Base-by-base conservation (phyloP, 2,888 invertebrate genomes). In the Monoplex corrugatus region DNA sequence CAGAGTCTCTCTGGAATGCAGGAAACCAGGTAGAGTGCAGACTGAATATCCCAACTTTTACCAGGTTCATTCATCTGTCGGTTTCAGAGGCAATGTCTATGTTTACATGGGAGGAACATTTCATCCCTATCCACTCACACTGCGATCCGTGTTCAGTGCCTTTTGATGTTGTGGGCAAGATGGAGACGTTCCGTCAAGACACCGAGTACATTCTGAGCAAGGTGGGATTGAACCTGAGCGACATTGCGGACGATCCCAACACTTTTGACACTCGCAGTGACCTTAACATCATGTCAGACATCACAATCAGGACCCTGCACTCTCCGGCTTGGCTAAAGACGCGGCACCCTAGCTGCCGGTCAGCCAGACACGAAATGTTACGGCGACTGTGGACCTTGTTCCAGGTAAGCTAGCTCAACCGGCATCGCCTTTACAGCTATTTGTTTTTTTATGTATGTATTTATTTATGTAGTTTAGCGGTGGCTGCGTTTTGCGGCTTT, bases 371-470 rank as follows among this genome's bases (percentile, higher is more conserved):
- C 44, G 82, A 87, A 10, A 10, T 50, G 38, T 23, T 68, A 19
- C 28, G 75, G 16, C 28, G 87, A 38, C 23, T 90, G 44, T 89
- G 87, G 90, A 87, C 63, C 32, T 68, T 80, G 44, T 85, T 89
- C 38, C 87, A 90, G n/a, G n/a, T n/a, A n/a, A n/a, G n/a, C n/a
- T n/a, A n/a, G n/a, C n/a, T n/a, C n/a, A n/a, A n/a, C n/a, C n/a
- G n/a, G n/a, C n/a, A n/a, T n/a, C n/a, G n/a, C n/a, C n/a, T n/a
- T n/a, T n/a, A n/a, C n/a, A n/a, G n/a, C n/a, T n/a, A n/a, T n/a
- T n/a, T n/a, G n/a, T n/a, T n/a, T n/a, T n/a, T n/a, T n/a, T n/a
- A n/a, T n/a, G n/a, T n/a, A n/a, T n/a, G n/a, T n/a, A n/a, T n/a
- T n/a, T n/a, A n/a, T n/a, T n/a, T n/a, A n/a, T n/a, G n/a, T n/a